phyloP scores from a whole-genome alignment of 1,140 invertebrate genomes.

The Batillaria attramentaria region DNA sequence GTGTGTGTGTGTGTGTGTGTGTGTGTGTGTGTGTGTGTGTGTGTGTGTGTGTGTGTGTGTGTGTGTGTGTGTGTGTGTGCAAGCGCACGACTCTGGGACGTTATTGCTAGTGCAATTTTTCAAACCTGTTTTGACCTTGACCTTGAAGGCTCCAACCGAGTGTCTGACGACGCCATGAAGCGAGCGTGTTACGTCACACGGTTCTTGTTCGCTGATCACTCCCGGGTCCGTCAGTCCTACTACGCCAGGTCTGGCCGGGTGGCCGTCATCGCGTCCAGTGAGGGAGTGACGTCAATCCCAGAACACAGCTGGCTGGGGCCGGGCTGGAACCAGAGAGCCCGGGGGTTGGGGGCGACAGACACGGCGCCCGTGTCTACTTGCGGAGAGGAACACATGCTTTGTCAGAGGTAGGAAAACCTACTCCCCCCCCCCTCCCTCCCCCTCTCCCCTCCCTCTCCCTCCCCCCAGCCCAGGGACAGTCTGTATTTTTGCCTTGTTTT shows the following conservation, averaged over 20 bases:
- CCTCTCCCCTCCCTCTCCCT: no score
- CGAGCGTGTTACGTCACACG: slow-evolving; percentile 59
- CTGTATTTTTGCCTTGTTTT: no score
- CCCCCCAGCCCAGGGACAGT: no score
- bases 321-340: slow-evolving; percentile 42
- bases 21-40: no score
- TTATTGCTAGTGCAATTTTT: no score
- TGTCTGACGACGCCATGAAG: slow-evolving; percentile 52
- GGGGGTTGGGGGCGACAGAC: slow-evolving; percentile 50
- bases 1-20: no score
- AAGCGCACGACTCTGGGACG: no score
- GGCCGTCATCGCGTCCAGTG: slow-evolving; percentile 50
- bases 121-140: no score
- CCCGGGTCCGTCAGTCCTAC: slow-evolving; percentile 48
- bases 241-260: slow-evolving; percentile 55
- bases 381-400: slow-evolving; percentile 56
- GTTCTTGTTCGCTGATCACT: slow-evolving; percentile 58
- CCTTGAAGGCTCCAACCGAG: slow-evolving; percentile 1
- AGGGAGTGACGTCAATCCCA: slow-evolving; percentile 49
- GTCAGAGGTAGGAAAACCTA: slow-evolving; percentile 44
- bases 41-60: no score
- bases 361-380: slow-evolving; percentile 46
- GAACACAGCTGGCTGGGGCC: slow-evolving; percentile 48
- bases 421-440: no score
- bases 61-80: no score